Evolutionary conservation across 2,888 invertebrate species (phyloP), one percentile per base, ranked within the genome.

Genomic region (Drosophila rellima): DNA sequence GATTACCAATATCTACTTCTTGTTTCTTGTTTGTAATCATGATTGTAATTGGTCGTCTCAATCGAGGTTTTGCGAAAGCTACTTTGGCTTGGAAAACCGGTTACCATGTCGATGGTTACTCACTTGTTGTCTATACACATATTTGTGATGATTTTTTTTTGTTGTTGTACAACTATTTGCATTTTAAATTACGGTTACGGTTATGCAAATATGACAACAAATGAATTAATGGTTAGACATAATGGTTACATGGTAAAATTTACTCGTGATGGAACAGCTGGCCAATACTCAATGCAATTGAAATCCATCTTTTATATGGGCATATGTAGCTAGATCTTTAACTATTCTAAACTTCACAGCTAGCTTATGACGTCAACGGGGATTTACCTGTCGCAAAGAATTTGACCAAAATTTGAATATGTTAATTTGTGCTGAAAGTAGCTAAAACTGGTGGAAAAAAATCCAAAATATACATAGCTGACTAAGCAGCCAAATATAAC

Each of bases 1-100:
- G 42, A 65, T 65, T 57, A 56, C 26, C 63, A 39, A 37, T 64
- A 39, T 40, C 66, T 60, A 61, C 44, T 44, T 79, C 64, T 75
- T 79, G 61, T 64, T 54, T 51, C 15, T 51, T 1, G 40, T 40
- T 15, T 29, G 52, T 40, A 33, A 56, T 55, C 17, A 33, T 39
- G 20, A 45, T 47, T 65, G 80, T 72, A 77, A 78, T 78, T 76
- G 61, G 57, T 55, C 40, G 15, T 63, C 61, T 63, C 63, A 61
- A 64, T 55, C 65, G 64, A 37, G 50, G 68, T 71, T 88, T 54
- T 88, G 83, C 87, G 86, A 83, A 86, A 88, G 74, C 26, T 50
- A 64, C 45, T 55, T 31, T 51, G 67, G 52, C 51, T 67, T 39
- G 48, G 29, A 45, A 80, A 83, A 88, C 83, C 89, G 87, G 89